phyloP scores from a whole-genome alignment of 2,113 vertebrate species.

The Hippolais icterina region DNA sequence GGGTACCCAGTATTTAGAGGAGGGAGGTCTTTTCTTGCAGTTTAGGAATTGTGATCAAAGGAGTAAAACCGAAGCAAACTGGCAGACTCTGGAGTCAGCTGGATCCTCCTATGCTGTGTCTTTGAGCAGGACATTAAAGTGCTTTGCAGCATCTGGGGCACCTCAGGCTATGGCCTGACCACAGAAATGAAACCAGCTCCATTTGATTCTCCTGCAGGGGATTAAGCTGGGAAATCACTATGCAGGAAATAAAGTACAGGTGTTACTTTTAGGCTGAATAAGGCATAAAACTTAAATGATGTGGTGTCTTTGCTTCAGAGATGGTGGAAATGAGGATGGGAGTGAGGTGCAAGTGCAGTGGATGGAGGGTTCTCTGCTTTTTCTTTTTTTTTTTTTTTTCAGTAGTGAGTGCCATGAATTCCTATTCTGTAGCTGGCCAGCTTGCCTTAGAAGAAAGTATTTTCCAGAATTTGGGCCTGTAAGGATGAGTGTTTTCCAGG shows the following conservation, averaged over 20 bases:
- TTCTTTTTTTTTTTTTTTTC: background rate
- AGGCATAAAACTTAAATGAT: background rate
- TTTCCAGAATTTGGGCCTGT: background rate
- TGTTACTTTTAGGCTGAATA: slow-evolving; percentile 18
- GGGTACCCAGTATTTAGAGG: background rate
- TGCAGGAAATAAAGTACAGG: slow-evolving; percentile 23
- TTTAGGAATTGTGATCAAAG: background rate
- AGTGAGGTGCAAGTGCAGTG: background rate
- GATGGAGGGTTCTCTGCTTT: background rate
- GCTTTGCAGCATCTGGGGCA: background rate
- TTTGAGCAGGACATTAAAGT: background rate
- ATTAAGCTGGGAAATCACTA: slow-evolving; percentile 6
- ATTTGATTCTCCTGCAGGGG: background rate
- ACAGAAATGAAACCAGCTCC: background rate
- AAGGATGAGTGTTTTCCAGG: background rate
- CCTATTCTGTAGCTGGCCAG: background rate
- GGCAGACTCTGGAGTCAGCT: background rate
- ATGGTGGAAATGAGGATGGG: background rate
- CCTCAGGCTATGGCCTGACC: background rate
- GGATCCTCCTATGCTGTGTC: background rate
- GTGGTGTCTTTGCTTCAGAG: background rate
- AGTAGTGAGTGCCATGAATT: background rate
- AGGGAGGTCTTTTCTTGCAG: background rate
- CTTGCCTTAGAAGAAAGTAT: background rate
- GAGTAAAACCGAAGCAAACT: background rate